Percentiles rank a stretch among this genome's conserved stretches.
phyloP scores from a whole-genome alignment of 2,888 invertebrate species.

The Eupeodes latifasciatus region DNA sequence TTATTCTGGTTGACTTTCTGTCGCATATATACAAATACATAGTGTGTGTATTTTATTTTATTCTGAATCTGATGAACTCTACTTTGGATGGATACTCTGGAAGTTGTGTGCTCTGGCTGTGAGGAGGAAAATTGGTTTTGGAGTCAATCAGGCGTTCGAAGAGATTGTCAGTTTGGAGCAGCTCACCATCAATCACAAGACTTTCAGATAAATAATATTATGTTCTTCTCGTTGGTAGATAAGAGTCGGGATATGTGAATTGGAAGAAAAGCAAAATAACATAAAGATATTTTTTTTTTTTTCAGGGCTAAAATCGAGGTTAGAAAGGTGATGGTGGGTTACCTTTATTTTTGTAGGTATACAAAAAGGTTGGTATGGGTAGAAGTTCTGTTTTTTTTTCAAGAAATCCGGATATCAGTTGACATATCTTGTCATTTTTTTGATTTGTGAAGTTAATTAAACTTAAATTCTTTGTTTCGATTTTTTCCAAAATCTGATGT shows the following conservation, averaged over 20 bases:
- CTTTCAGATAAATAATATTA: constrained; percentile 36
- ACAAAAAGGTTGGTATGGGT: too few species aligned
- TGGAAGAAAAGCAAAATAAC: neutral
- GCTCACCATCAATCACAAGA: constrained; percentile 70
- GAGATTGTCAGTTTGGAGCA: constrained; percentile 71
- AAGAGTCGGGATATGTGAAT: constrained; percentile 22
- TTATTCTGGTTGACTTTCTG: constrained; percentile 58
- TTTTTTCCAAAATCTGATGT: too few species aligned
- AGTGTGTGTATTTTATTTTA: neutral
- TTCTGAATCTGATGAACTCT: constrained; percentile 15
- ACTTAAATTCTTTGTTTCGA: neutral
- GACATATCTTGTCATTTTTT: constrained; percentile 26
- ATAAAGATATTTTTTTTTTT: neutral
- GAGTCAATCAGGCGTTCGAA: constrained; percentile 74
- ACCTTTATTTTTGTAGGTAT: neutral
- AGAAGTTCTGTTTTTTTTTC: neutral
- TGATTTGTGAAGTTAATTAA: constrained; percentile 13
- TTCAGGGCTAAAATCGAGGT: constrained; percentile 41
- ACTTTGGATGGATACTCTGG: neutral
- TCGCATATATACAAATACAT: constrained; percentile 8
- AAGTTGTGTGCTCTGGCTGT: neutral
- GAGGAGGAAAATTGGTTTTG: constrained; percentile 52
- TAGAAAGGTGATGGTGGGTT: constrained; percentile 9
- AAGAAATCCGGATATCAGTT: neutral
- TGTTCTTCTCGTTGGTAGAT: constrained; percentile 32